Conservation (phyloP, 2,888 invertebrate species). For the Agriopis marginaria region DNA sequence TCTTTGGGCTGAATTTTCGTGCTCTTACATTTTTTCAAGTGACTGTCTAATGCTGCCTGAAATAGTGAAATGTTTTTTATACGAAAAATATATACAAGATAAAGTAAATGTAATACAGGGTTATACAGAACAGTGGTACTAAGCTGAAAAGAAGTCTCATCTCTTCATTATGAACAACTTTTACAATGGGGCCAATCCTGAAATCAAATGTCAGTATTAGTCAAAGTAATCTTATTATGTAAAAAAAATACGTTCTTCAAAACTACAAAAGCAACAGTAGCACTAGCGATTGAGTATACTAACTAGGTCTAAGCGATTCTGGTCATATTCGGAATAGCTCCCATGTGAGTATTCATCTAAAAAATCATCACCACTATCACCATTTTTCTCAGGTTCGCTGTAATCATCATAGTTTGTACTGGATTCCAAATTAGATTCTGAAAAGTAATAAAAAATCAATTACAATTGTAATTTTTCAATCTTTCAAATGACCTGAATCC, state of each 20-base stretch:
- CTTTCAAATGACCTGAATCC: too few species aligned
- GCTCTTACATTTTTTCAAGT: conserved; percentile 49
- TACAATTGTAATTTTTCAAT: background rate
- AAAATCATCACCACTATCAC: conserved; percentile 64
- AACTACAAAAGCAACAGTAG: too few species aligned
- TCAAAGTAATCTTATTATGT: too few species aligned
- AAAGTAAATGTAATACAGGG: too few species aligned
- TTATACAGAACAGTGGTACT: too few species aligned
- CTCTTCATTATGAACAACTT: too few species aligned
- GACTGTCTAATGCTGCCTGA: conserved; percentile 68
- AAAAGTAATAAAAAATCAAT: background rate
- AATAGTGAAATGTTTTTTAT: conserved; percentile 32
- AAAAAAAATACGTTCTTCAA: too few species aligned
- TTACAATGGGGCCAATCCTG: too few species aligned
- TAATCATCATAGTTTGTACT: conserved; percentile 49
- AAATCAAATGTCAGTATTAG: too few species aligned
- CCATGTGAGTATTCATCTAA: conserved; percentile 64
- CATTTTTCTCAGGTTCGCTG: conserved; percentile 45
- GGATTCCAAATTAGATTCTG: conserved; percentile 45
- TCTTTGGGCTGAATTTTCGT: conserved; percentile 21
- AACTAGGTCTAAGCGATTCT: conserved; percentile 69
- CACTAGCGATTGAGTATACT: conserved; percentile 27
- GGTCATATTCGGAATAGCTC: conserved; percentile 62
- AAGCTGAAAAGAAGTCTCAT: too few species aligned
- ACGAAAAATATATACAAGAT: background rate